Percentiles rank a stretch among this genome's conserved stretches.
Conservation (phyloP, 2,888 invertebrate species). For the Zele albiditarsus region DNA sequence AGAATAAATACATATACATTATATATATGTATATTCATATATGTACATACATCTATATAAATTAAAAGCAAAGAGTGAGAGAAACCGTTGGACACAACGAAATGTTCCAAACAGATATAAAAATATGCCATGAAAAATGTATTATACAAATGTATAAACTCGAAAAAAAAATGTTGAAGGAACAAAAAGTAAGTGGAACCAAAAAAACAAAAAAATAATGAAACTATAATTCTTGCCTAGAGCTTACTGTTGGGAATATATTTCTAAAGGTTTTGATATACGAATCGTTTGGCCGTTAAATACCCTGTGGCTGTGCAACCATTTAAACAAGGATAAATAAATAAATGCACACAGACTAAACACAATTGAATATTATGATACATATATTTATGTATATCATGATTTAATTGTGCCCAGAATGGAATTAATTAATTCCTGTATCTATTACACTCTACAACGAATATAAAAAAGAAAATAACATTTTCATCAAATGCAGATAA, state of each 20-base stretch:
- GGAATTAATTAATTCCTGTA: not conserved
- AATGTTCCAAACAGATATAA: conserved; percentile 29
- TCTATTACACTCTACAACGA: not conserved
- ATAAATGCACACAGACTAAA: not conserved
- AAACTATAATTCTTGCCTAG: not conserved
- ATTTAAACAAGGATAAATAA: not conserved
- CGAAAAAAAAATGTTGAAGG: not conserved
- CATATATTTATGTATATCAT: not conserved
- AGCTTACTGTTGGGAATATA: not conserved
- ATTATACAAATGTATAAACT: not conserved
- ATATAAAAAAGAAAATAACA: not conserved
- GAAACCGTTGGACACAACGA: conserved; percentile 3
- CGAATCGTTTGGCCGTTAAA: not conserved
- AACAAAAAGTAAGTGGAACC: not conserved
- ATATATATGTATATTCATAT: not conserved
- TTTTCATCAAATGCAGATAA: not conserved
- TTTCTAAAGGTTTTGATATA: not conserved
- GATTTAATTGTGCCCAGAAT: not conserved
- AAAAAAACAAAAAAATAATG: not conserved
- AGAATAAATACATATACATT: conserved; percentile 55
- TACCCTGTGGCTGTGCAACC: not conserved
- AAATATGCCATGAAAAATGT: conserved; percentile 28
- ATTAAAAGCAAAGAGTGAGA: conserved; percentile 21
- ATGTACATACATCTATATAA: conserved; percentile 19
- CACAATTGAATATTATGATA: not conserved